A percentile compares a stretch with the other conserved stretches of the same genome.
phyloP scores from a whole-genome alignment of 2,113 vertebrate genomes.

The Mohoua ochrocephala region DNA sequence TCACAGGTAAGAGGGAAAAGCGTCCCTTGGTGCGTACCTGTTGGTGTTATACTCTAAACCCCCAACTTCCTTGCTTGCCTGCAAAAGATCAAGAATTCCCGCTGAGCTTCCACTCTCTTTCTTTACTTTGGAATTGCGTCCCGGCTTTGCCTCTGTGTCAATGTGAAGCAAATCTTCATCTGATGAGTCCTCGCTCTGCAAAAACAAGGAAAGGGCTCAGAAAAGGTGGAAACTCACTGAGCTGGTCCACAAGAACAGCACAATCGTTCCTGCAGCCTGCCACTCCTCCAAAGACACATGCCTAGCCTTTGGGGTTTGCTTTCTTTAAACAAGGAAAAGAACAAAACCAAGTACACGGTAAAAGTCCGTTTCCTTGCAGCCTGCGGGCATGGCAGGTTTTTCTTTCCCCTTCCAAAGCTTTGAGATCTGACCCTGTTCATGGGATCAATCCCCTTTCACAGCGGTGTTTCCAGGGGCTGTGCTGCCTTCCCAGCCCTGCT shows the following conservation, averaged over 20 bases:
- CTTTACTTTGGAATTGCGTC: constrained; percentile 89
- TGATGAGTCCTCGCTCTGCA: constrained; percentile 85
- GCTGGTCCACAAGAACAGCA: neutral
- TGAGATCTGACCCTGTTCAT: neutral
- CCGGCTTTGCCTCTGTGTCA: constrained; percentile 87
- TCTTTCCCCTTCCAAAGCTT: neutral
- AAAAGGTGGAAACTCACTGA: neutral
- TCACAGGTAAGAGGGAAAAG: neutral
- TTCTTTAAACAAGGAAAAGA: neutral
- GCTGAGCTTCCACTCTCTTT: constrained; percentile 85
- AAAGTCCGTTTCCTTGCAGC: neutral
- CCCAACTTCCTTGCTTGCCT: constrained; percentile 98
- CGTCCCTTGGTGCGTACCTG: constrained; percentile 77
- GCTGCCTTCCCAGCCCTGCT: neutral
- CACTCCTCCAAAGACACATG: neutral
- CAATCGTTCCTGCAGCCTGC: neutral
- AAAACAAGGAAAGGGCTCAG: neutral
- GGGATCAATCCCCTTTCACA: neutral
- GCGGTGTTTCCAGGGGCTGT: neutral
- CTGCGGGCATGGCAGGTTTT: neutral
- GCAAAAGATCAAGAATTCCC: constrained; percentile 92
- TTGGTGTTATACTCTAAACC: constrained; percentile 93
- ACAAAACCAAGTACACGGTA: neutral
- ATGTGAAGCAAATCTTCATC: constrained; percentile 95
- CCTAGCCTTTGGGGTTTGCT: neutral